Evolutionary conservation across 2,888 invertebrate species (phyloP), one percentile per base, ranked within the genome.

Genomic region (Byasa hedistus): DNA sequence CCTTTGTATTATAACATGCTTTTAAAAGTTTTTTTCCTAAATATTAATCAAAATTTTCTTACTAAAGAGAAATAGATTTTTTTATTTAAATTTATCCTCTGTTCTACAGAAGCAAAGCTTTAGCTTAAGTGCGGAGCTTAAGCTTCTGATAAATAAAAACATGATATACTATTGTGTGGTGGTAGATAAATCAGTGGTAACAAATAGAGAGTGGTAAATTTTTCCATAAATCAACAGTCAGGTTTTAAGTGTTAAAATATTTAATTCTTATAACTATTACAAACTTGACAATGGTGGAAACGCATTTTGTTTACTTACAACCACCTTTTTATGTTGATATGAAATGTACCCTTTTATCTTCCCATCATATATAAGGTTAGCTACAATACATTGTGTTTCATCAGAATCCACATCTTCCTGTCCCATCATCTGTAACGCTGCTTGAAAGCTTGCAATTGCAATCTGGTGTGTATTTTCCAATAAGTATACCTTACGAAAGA

Each of bases 341-440:
- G 99, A 98, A 79, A 99, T 98, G 85, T 99, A 99, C 0, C 99
- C 99, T 85, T 99, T 99, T 75, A 99, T 98, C 92, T 98, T 98
- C 27, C 98, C 98, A 87, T 98, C 98, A 80, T 95, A 97, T 76
- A 99, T 99, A 64, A 99, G 93, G 92, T 99, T 99, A 1, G 98
- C 98, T 3, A 99, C 95, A 76, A 99, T 97, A 86, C 99, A 99
- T 76, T 98, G 97, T 0, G 98, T 97, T 85, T 99, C 99, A 83
- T 98, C 98, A 74, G 96, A 93, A 82, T 98, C 97, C 3, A 98
- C 96, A 79, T 98, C 97, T 48, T 94, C 95, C 70, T 96, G 94
- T 12, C 97, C 96, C 79, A 96, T 94, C 83, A 95, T 94, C 77
- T 95, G 94, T 66, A 99, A 87, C 0, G 98, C 98, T 3, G 94